phyloP scores from a whole-genome alignment of 2,113 vertebrate species.

The Gracilinanus agilis region DNA sequence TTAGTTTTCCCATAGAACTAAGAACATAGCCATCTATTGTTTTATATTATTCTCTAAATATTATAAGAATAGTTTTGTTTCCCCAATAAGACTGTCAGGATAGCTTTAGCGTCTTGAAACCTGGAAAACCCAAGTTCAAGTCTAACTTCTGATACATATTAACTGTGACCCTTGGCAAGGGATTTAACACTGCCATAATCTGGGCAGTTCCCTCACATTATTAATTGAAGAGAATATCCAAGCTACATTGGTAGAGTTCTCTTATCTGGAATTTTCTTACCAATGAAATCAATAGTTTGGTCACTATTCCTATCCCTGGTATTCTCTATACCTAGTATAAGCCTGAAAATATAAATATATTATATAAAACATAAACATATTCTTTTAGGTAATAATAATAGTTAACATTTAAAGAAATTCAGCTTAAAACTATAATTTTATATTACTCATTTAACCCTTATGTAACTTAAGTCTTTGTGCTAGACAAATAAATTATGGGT shows the following conservation, averaged over 20 bases:
- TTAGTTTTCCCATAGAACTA: neutral
- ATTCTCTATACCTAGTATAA: neutral
- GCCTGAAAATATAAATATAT: neutral
- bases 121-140: neutral
- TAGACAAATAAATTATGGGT: constrained; percentile 22
- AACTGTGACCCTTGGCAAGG: neutral
- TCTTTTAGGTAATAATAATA: neutral
- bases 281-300: neutral
- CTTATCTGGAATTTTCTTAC: neutral
- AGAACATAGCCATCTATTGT: too few species aligned
- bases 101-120: neutral
- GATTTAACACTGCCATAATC: neutral
- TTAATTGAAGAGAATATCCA: neutral
- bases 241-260: neutral
- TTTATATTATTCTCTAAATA: neutral
- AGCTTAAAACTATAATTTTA: neutral
- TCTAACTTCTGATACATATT: neutral
- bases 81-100: neutral
- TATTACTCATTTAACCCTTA: neutral
- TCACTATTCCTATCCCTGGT: neutral
- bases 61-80: neutral
- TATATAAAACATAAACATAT: neutral
- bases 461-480: constrained; percentile 3
- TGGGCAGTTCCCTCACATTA: neutral
- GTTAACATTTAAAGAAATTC: neutral